Base-by-base conservation (phyloP, 2,797 vertebrate genomes). In the Epinephelus coioides region DNA sequence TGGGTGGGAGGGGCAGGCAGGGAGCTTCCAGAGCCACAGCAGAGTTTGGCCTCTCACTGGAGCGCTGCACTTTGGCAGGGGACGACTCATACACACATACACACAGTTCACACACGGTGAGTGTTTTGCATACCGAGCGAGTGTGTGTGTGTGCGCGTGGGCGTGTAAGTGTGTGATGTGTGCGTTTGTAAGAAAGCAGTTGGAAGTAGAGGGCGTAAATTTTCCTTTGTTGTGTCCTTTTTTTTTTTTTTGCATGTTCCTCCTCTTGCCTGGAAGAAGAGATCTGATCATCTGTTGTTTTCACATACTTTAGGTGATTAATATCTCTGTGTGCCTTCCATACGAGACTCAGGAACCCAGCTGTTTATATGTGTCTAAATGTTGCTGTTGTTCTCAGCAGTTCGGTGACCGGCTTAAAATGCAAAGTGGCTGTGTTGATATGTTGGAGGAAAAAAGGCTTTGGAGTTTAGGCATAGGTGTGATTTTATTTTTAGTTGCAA, bases 21-120 rank as follows among this genome's bases (percentile, higher is more conserved):
- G 65, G 79, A 88, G 87, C 84, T 90, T 88, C 88, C 88, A 90
- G 81, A 90, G 92, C 80, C 86, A 74, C 88, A 81, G 88, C 93
- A 88, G 91, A 94, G 88, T 91, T 92, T 79, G 93, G 94, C 92
- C 95, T 94, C 93, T 93, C 91, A 93, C 91, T 90, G 86, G 88
- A 91, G 89, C 60, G 69, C 87, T 90, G 89, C 87, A 79, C 90
- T 91, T 90, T 91, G 81, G 88, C 91, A 85, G 87, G 87, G 91
- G 88, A 91, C 84, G 25, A 79, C 84, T 81, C 81, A n/a, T 46
- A 87, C 72, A 72, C 61, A 78, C 82, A 83, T 15, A 81, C 64
- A 86, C 82, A 87, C 84, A 80, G 71, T 87, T 80, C 46, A 89
- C 78, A 86, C 83, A 82, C 89, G 93, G 93, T 94, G 90, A 94